A percentile compares a stretch with the other conserved stretches of the same genome.
Evolutionary conservation across 2,113 vertebrate species (phyloP).

Genomic region (Eidolon helvum): DNA sequence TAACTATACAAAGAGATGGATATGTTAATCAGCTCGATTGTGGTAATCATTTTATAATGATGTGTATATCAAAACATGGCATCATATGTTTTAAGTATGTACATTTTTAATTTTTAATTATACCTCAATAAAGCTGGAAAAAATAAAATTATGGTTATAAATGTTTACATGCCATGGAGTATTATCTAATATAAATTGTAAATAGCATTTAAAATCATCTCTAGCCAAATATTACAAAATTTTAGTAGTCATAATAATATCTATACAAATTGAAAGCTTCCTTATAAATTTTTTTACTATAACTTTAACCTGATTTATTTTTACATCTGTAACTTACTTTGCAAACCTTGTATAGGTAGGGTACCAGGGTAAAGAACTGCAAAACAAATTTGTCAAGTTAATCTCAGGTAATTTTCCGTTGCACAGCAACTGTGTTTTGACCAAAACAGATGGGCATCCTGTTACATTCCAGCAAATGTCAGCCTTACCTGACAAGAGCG

Average conservation of each 20-base stretch:
- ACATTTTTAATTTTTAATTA: background rate
- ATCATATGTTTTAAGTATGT: background rate
- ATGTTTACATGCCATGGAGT: background rate
- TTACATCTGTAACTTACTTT: background rate
- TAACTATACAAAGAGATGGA: background rate
- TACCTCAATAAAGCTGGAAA: background rate
- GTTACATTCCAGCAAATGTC: background rate
- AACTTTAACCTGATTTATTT: background rate
- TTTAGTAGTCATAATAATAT: background rate
- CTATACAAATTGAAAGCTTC: background rate
- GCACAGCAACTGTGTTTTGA: background rate
- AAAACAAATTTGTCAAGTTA: constrained; percentile 19
- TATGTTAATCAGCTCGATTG: background rate
- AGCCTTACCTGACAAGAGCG: constrained; percentile 26
- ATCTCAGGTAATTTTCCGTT: constrained; percentile 23
- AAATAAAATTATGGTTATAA: background rate
- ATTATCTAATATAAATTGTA: background rate
- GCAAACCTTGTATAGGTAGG: background rate
- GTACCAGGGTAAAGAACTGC: background rate
- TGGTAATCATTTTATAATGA: background rate
- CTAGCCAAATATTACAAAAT: background rate
- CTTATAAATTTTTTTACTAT: background rate
- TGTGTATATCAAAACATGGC: background rate
- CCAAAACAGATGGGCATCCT: constrained; percentile 39
- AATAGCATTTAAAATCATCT: constrained; percentile 1